A percentile compares a stretch with the other conserved stretches of the same genome.
These are phyloP conservation scores for Nemotelus pantherinus DNA, from an alignment of 2,888 invertebrate genomes.

Conservation along the genomic window DNA sequence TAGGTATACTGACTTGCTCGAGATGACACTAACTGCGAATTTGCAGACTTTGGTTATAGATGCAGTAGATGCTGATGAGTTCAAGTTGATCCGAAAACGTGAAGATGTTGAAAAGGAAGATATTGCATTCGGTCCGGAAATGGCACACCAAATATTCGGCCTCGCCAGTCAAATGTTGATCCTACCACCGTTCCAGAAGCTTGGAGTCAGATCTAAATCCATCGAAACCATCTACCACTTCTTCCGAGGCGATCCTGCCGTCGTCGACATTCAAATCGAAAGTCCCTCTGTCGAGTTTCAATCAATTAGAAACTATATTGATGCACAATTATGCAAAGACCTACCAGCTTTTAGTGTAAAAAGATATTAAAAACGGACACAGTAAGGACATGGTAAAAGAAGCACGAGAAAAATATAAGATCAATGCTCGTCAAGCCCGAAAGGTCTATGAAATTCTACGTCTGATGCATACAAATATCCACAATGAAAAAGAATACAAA, in stretches of 20 bases:
- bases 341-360: slow-evolving; percentile 75
- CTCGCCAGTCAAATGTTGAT: too few species aligned
- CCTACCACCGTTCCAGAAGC: too few species aligned
- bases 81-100: too few species aligned
- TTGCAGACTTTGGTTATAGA: too few species aligned
- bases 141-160: too few species aligned
- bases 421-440: slow-evolving; percentile 77
- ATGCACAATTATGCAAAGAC: slow-evolving; percentile 76
- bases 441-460: slow-evolving; percentile 90
- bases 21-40: too few species aligned
- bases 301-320: slow-evolving; percentile 88
- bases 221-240: slow-evolving; percentile 69
- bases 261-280: slow-evolving; percentile 81
- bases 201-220: too few species aligned
- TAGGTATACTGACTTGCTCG: too few species aligned
- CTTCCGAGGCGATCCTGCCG: slow-evolving; percentile 67
- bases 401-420: slow-evolving; percentile 76
- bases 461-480: slow-evolving; percentile 74
- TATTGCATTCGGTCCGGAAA: too few species aligned
- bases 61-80: too few species aligned
- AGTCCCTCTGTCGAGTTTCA: slow-evolving; percentile 94
- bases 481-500: too few species aligned
- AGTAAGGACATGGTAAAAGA: slow-evolving; percentile 78
- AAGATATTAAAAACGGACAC: slow-evolving; percentile 77
- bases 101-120: too few species aligned